Evolutionary conservation across 2,113 vertebrate species (phyloP).

Genomic region (Condylura cristata): DNA sequence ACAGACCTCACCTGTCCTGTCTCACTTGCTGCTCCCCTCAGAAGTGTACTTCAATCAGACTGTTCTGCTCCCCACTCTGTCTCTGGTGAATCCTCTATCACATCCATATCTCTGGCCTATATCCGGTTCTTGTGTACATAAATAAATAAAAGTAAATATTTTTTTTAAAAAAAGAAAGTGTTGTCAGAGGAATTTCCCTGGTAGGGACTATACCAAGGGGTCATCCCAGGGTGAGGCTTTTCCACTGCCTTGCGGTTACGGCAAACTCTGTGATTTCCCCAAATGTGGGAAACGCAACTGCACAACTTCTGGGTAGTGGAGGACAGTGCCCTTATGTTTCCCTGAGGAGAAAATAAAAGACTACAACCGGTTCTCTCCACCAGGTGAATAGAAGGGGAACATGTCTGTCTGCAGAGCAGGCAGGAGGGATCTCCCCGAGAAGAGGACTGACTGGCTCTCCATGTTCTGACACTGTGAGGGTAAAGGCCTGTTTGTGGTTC

Average conservation of each 20-base stretch:
- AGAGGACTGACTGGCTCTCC: neutral
- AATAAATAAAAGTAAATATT: too few species aligned
- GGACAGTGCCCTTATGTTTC: slow-evolving; percentile 12
- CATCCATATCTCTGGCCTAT: too few species aligned
- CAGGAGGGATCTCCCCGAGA: neutral
- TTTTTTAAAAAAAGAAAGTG: neutral
- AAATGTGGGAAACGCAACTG: slow-evolving; percentile 48
- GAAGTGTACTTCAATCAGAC: too few species aligned
- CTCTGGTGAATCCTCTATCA: too few species aligned
- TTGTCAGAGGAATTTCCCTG: neutral
- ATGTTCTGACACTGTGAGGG: neutral
- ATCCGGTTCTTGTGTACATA: too few species aligned
- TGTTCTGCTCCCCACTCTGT: too few species aligned
- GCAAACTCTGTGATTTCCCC: slow-evolving; percentile 26
- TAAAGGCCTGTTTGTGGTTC: neutral
- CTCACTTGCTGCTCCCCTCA: too few species aligned
- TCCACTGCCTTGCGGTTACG: neutral
- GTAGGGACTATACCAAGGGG: slow-evolving; percentile 6
- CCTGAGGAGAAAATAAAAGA: neutral
- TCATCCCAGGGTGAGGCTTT: slow-evolving; percentile 64
- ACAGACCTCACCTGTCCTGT: too few species aligned
- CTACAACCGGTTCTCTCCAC: neutral
- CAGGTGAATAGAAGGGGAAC: neutral
- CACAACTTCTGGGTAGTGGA: slow-evolving; percentile 42
- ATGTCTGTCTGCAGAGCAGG: neutral